Conservation (phyloP, 1,140 invertebrate genomes). For the Hetaerina americana region DNA sequence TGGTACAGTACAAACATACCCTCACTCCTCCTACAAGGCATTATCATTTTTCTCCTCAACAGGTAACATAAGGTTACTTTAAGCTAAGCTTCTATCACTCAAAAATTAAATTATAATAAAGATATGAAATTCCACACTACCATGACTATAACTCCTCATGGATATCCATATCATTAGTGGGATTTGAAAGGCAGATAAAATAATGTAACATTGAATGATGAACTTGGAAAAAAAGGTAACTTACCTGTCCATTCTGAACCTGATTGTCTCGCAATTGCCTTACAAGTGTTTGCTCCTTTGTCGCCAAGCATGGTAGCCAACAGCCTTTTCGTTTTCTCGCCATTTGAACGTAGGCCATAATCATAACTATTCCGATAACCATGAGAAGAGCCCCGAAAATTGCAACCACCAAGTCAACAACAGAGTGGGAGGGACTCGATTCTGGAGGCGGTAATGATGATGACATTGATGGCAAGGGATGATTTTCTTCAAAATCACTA, state of each 20-base stretch:
- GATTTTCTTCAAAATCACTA: background rate
- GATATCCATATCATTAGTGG: no score
- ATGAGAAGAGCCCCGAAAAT: conserved; percentile 19
- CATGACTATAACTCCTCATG: no score
- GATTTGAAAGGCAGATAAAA: no score
- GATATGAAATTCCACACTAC: no score
- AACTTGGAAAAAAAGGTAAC: background rate
- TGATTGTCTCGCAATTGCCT: conserved; percentile 22
- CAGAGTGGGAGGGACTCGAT: background rate
- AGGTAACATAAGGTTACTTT: no score
- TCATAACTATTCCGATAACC: conserved; percentile 19
- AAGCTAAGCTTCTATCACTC: no score
- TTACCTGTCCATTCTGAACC: conserved; percentile 25
- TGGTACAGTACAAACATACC: no score
- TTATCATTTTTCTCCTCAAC: no score
- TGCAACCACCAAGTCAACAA: conserved; percentile 13
- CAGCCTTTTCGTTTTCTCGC: conserved; percentile 22
- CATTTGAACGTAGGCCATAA: conserved; percentile 19
- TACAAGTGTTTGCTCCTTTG: conserved; percentile 22
- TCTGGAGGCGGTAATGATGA: background rate
- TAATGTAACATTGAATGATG: background rate
- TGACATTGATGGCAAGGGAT: background rate
- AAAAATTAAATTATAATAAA: no score
- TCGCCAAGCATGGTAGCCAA: conserved; percentile 20
- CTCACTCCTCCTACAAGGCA: no score